Percentiles rank a stretch among this genome's conserved stretches.
phyloP scores from a whole-genome alignment of 2,888 invertebrate species.

The Siphlonurus alternatus region DNA sequence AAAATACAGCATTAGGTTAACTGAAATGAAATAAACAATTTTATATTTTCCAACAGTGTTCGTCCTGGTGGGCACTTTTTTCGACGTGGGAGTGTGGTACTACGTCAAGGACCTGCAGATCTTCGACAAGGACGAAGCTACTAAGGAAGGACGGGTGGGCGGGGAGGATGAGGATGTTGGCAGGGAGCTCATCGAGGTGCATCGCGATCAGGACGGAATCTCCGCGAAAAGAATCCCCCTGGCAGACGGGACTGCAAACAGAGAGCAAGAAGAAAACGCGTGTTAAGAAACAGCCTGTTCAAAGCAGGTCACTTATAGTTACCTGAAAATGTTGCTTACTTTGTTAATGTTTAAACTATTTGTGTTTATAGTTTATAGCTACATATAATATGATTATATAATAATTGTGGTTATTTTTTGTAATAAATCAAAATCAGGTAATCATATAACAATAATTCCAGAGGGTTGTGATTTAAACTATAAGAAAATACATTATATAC shows the following conservation, averaged over 20 bases:
- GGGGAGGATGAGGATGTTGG: slow-evolving; percentile 7
- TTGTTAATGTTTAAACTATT: too few relatives aligned
- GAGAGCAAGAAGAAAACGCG: not conserved
- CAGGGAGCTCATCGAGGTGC: slow-evolving; percentile 6
- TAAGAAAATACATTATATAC: too few relatives aligned
- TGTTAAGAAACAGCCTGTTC: too few relatives aligned
- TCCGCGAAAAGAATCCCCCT: not conserved
- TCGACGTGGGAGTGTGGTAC: slow-evolving; percentile 50
- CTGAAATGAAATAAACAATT: not conserved
- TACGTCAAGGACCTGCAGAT: slow-evolving; percentile 49
- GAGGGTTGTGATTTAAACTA: too few relatives aligned
- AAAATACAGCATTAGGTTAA: not conserved
- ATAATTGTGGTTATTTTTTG: too few relatives aligned
- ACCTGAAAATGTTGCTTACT: too few relatives aligned
- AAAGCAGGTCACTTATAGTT: too few relatives aligned
- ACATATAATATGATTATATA: too few relatives aligned
- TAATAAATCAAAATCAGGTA: too few relatives aligned
- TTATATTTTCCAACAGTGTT: slow-evolving; percentile 26
- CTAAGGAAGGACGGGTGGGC: not conserved
- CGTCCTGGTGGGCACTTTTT: slow-evolving; percentile 42
- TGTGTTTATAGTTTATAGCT: too few relatives aligned
- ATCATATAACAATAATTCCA: too few relatives aligned
- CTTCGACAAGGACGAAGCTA: slow-evolving; percentile 30
- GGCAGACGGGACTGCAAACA: not conserved
- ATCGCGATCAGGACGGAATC: not conserved